These are phyloP conservation scores for Notospermus geniculatus DNA, from an alignment of 1,140 invertebrate genomes.

Conservation along the genomic window DNA sequence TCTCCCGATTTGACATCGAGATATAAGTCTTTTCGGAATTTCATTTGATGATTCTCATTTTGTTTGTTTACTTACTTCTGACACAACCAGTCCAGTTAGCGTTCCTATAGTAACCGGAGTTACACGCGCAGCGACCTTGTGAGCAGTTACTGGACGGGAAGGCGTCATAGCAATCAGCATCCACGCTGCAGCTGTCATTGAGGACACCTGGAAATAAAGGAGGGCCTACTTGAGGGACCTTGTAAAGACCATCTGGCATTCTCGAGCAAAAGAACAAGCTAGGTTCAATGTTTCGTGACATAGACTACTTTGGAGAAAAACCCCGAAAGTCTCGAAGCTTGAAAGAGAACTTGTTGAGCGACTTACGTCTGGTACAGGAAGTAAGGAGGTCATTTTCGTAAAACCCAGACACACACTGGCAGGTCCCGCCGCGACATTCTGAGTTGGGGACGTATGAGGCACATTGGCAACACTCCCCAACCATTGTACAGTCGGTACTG, in stretches of 20 bases:
- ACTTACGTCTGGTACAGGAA: not conserved
- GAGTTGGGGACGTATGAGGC: too few relatives aligned
- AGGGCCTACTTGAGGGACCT: too few relatives aligned
- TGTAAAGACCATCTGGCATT: too few relatives aligned
- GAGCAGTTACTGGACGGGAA: conserved; percentile 15
- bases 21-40: too few relatives aligned
- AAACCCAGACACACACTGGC: conserved; percentile 1
- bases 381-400: not conserved
- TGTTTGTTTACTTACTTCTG: conserved; percentile 10
- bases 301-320: too few relatives aligned
- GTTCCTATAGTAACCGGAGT: conserved; percentile 14
- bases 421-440: too few relatives aligned
- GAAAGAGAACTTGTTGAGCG: too few relatives aligned
- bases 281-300: too few relatives aligned
- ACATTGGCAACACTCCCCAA: conserved; percentile 4
- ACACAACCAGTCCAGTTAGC: conserved; percentile 16
- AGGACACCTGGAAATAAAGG: conserved; percentile 4
- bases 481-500: conserved; percentile 3
- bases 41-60: too few relatives aligned
- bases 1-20: too few relatives aligned
- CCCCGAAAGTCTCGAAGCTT: too few relatives aligned
- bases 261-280: too few relatives aligned
- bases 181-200: conserved; percentile 6
- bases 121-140: conserved; percentile 15
- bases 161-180: conserved; percentile 17